These are phyloP conservation scores for Apolygus lucorum DNA, from an alignment of 1,140 invertebrate species.

Conservation along the genomic window DNA sequence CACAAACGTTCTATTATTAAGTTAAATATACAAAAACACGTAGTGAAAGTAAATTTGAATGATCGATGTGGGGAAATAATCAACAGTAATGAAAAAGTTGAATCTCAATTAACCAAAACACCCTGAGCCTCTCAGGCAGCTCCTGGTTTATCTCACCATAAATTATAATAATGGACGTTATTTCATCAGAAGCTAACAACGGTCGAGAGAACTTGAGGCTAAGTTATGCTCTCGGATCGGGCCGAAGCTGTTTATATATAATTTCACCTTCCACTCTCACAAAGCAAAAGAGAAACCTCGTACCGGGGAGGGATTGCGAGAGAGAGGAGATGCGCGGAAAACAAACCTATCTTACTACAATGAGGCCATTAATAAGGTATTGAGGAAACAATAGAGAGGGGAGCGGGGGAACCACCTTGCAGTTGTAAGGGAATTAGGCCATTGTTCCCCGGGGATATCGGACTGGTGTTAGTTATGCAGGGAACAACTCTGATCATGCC, in stretches of 20 bases:
- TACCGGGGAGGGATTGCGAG: not conserved
- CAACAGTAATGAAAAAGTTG: too few relatives aligned
- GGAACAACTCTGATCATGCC: not conserved
- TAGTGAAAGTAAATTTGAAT: too few relatives aligned
- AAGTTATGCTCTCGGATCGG: too few relatives aligned
- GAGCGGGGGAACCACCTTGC: not conserved
- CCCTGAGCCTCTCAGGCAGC: too few relatives aligned
- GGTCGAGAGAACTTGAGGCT: too few relatives aligned
- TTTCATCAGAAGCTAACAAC: too few relatives aligned
- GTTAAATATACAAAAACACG: too few relatives aligned
- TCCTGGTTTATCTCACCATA: too few relatives aligned
- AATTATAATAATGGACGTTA: too few relatives aligned
- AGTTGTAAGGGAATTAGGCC: not conserved
- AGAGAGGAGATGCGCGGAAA: not conserved
- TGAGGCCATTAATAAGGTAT: conserved; percentile 1
- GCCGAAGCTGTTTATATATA: not conserved
- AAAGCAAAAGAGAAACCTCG: not conserved
- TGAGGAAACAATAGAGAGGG: not conserved
- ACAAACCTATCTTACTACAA: not conserved
- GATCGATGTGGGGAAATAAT: too few relatives aligned
- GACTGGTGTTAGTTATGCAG: not conserved
- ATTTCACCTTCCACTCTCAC: not conserved
- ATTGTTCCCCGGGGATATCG: not conserved
- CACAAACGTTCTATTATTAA: too few relatives aligned
- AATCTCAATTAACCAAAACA: too few relatives aligned